Base-by-base conservation (phyloP, 2,888 invertebrate genomes). In the Tipula unca region DNA sequence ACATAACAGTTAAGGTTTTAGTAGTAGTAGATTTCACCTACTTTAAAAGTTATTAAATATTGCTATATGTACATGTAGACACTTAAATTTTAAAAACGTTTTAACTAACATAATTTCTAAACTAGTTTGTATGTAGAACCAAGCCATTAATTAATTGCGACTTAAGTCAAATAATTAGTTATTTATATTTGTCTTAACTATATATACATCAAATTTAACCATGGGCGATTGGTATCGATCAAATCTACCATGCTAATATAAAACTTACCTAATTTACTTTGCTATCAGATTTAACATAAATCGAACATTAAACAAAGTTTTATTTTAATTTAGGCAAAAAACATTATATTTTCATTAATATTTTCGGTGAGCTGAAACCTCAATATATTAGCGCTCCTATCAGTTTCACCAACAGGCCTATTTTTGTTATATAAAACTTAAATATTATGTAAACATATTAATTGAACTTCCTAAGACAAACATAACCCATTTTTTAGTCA, bases 401-500 rank as follows among this genome's bases (percentile, higher is more conserved):
- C 69, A 69, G 69, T 69, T 69, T 69, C 20, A 25, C 25, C 69
- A 69, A 69, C 25, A 69, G 20, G 69, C 69, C 69, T 14, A 14
- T 48, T 48, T n/a, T 69, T 69, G 69, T 8, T 69, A 25, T 25
- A 25, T 69, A 69, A 69, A 69, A 69, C 20, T 69, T 69, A 69
- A 69, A 69, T 25, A 69, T 69, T 25, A 69, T 69, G 69, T 69
- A 69, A 69, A 69, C 69, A 69, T 69, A 69, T 69, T 69, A 69
- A 69, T 69, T 69, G 69, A 69, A 69, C 69, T 69, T 69, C 69
- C 69, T 69, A 69, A 25, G 25, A 69, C 69, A 69, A 69, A 69
- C 69, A 69, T 69, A 69, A 69, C 69, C 69, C 69, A 69, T 69
- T 48, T 69, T 48, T 69, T 69, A 69, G 69, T 69, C 69, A 69